Base-by-base conservation (phyloP, 2,113 vertebrate species). In the Seriola aureovittata region DNA sequence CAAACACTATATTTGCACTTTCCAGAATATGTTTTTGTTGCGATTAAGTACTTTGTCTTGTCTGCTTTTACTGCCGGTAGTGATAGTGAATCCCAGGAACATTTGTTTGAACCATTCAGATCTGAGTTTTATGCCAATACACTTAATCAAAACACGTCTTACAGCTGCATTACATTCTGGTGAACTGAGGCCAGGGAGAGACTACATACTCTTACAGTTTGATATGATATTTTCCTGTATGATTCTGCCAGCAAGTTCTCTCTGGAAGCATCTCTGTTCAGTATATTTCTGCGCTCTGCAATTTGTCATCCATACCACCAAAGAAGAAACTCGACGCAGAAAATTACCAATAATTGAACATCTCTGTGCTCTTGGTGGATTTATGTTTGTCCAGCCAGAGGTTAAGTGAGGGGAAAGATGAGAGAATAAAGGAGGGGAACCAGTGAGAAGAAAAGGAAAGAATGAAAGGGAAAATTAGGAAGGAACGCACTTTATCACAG, bases 401-500 rank as follows among this genome's bases (percentile, higher is more conserved):
- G 4, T 48, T 4, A 23, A 58, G 29, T 46, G 21, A 50, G 34
- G 34, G 13, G n/a, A 52, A 29, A 10, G 9, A 54, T 58, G 13
- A 36, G 14, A 66, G 16, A 38, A 16, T 52, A 32, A 67, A 40
- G 21, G 55, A 14, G 55, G 23, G 23, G 66, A 19, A 21, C 1
- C 8, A 3, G 21, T 13, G 32, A 48, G 36, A 63, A 34, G 29
- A 69, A 66, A 74, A 60, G 7, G 40, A 32, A 50, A 21, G 19
- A 58, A 36, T 0, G 14, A 25, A 59, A 46, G 25, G 63, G 9
- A 64, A 54, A 32, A 67, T 11, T 9, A n/a, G 7, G 21, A 50
- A 69, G 55, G 59, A 74, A 65, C 25, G 62, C 2, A 32, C 54
- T 69, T 71, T n/a, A 69, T 48, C 75, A 19, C 44, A 48, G 46